Evolutionary conservation across 2,888 invertebrate species (phyloP).

Genomic region (Chamaedrilus cognettii): DNA sequence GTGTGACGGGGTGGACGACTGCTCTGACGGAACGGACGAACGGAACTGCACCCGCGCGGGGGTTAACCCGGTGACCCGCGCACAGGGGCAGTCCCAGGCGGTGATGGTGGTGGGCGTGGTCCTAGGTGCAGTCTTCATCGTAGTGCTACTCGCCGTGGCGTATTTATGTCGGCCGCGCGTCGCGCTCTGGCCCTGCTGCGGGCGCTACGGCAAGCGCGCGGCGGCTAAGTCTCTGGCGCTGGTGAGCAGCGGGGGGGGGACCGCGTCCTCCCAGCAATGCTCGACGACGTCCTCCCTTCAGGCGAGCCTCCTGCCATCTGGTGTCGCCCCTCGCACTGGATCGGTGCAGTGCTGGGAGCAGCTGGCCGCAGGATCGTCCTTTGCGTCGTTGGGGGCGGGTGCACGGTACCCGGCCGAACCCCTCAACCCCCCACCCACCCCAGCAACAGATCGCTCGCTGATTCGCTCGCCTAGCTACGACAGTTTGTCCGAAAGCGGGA

Average conservation of each 20-base stretch:
- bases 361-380: no score
- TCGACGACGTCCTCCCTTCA: background rate
- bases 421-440: conserved; percentile 14
- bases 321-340: background rate
- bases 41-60: conserved; percentile 43
- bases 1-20: conserved; percentile 15
- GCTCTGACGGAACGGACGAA: conserved; percentile 40
- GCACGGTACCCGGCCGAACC: conserved; percentile 1
- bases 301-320: background rate
- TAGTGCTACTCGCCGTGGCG: background rate
- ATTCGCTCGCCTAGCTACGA: conserved; percentile 1
- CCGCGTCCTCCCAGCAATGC: background rate
- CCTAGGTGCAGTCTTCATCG: no score
- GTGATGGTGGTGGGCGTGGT: no score
- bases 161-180: no score
- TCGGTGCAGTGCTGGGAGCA: no score
- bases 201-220: no score
- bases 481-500: background rate
- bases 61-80: background rate
- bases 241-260: no score
- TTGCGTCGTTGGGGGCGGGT: no score
- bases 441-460: conserved; percentile 11
- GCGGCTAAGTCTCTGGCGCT: no score
- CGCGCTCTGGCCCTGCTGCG: no score
- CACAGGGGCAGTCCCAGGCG: no score